Evolutionary conservation across 2,113 vertebrate genomes (phyloP), one percentile per base, ranked within the genome.

Genomic region (Callipepla californica): DNA sequence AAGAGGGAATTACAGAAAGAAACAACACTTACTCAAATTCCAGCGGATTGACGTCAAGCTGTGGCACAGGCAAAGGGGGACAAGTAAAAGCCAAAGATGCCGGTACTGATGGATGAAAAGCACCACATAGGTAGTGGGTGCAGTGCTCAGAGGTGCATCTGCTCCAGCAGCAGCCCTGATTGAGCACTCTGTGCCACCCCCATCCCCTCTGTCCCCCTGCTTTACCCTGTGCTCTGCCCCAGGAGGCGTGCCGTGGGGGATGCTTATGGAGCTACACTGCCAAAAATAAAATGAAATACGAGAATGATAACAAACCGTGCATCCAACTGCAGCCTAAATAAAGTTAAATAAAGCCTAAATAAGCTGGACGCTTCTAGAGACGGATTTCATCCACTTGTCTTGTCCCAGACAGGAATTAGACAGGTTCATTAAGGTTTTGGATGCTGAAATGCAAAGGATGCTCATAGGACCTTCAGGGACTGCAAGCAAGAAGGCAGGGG

Each of bases 401-500:
- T 34, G 32, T 59, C 57, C n/a, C 68, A 80, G 72, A 86, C 66
- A 34, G 57, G 67, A 59, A 88, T 63, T 14, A 77, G 65, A 50
- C 13, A 5, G 14, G 11, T 19, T 78, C 32, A 12, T 50, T 67
- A n/a, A 34, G 9, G 6, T 21, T 63, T 70, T 65, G 25, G 47
- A 55, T 75, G 84, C 11, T 58, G 34, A 78, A 80, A 50, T 1
- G 4, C 14, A 86, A 47, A 75, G 51, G 62, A 55, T 63, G 40
- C 6, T 69, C 32, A 28, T 0, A 0, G 68, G 36, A 85, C 25
- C 36, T 81, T 73, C 73, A 87, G 38, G 20, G 38, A 81, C 57
- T 51, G 13, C 34, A 87, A 85, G 53, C 0, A 0, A 0, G 2
- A n/a, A 7, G 34, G 18, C 0, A n/a, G 13, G 25, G 14, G 13